phyloP scores from a whole-genome alignment of 2,888 invertebrate species.

The Muschampia plurimacula region DNA sequence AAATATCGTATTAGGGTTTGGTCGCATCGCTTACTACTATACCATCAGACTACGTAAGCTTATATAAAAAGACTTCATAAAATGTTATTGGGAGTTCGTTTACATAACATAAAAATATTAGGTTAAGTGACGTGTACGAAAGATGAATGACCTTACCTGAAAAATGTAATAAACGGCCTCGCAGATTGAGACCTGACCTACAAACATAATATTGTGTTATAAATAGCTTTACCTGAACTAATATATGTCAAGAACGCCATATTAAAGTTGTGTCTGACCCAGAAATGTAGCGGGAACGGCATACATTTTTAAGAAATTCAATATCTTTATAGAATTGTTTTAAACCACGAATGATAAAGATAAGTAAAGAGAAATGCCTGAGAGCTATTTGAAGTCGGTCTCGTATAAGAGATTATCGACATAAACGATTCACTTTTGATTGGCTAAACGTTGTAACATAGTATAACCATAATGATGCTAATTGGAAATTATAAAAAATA shows the following conservation, averaged over 20 bases:
- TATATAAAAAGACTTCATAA: background rate
- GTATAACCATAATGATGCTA: too few species aligned
- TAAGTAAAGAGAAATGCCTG: too few species aligned
- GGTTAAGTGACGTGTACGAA: conserved; percentile 1
- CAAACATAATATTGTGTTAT: conserved; percentile 33
- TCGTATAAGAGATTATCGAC: too few species aligned
- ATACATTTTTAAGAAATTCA: conserved; percentile 17
- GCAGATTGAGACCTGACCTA: conserved; percentile 29
- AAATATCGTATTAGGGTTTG: too few species aligned
- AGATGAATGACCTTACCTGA: conserved; percentile 15
- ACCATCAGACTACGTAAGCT: too few species aligned
- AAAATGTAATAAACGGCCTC: conserved; percentile 20
- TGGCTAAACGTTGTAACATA: too few species aligned
- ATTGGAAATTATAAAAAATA: too few species aligned
- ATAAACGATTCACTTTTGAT: too few species aligned
- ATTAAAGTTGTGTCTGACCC: conserved; percentile 31
- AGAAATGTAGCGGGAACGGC: conserved; percentile 29
- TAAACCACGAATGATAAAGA: background rate
- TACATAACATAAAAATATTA: conserved; percentile 11
- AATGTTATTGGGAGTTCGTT: background rate
- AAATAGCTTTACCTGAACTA: conserved; percentile 37
- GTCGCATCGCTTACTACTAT: too few species aligned
- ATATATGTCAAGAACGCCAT: conserved; percentile 38
- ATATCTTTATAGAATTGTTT: background rate
- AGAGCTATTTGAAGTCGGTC: too few species aligned